Evolutionary conservation across 2,888 invertebrate species (phyloP), one percentile per base, ranked within the genome.

Genomic region (Malachius bipustulatus): DNA sequence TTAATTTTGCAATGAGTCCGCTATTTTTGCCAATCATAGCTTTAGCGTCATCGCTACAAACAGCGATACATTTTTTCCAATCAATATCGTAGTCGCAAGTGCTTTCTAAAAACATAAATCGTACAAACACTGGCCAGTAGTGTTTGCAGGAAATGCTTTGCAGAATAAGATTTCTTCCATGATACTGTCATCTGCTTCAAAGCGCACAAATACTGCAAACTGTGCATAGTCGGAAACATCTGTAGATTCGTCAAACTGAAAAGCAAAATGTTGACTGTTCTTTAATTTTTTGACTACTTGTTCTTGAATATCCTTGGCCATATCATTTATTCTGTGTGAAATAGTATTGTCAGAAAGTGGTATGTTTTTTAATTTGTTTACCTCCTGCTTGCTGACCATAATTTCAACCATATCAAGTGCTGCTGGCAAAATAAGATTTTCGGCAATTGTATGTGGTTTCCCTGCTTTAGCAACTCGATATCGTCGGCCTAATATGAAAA

Each of bases 261-360:
- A 19, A n/a, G 24, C 6, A 8, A 19, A 6, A 19, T 8, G n/a
- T 8, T 6, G 6, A 19, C 24, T 19, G 6, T 19, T n/a, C n/a
- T 19, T 19, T 19, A 39, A 26, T 39, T 39, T 32, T 39, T 32
- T 33, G 24, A 36, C 33, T 27, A 39, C 29, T 37, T 39, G 36
- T 28, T 39, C 36, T 12, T 29, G 39, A 37, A 28, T 19, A 13
- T 36, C 36, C 32, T 6, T 38, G 30, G 41, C 49, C 44, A 50
- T 52, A 43, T 51, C 49, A 46, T 43, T 46, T 46, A 54, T 54
- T 37, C 50, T 47, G 46, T 52, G 50, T 44, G 37, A 40, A 47
- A 54, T 41, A 29, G 52, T 52, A 49, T 52, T 50, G 44, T 55
- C 45, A 43, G 52, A 52, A 33, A 52, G 48, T 35, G 50, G 52